Evolutionary conservation across 2,797 vertebrate genomes (phyloP).

Genomic region (Acanthurus tractus): DNA sequence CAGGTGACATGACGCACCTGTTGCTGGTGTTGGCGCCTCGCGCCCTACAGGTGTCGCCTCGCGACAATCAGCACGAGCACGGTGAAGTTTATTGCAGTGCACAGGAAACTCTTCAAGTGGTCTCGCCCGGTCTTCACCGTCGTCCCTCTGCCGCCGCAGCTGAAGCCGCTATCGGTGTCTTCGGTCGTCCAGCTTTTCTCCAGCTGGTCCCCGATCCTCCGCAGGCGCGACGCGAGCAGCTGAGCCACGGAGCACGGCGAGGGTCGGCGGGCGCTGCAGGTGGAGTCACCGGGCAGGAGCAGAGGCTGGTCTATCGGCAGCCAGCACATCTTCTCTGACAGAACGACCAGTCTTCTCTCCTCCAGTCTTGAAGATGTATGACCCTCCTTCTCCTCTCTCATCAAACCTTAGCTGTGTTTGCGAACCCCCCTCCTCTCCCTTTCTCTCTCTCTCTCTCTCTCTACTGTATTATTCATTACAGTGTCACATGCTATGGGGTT

Average conservation of each 20-base stretch:
- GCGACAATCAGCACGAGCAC: slow-evolving; percentile 90
- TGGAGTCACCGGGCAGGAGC: slow-evolving; percentile 85
- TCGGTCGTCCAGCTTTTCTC: slow-evolving; percentile 82
- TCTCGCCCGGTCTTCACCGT: slow-evolving; percentile 24
- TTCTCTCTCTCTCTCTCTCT: slow-evolving; percentile 55
- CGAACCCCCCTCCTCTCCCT: slow-evolving; percentile 45
- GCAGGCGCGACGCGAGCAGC: slow-evolving; percentile 89
- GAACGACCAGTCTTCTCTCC: slow-evolving; percentile 28
- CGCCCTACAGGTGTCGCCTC: slow-evolving; percentile 90
- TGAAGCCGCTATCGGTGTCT: slow-evolving; percentile 30
- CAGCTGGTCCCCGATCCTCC: slow-evolving; percentile 93
- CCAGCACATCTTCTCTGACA: slow-evolving; percentile 88
- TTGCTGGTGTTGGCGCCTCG: slow-evolving; percentile 73
- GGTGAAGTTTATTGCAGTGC: slow-evolving; percentile 87
- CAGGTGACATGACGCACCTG: slow-evolving; percentile 76
- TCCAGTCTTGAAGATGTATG: slow-evolving; percentile 50
- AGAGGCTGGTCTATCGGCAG: slow-evolving; percentile 87
- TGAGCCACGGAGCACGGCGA: slow-evolving; percentile 83
- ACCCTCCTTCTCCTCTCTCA: slow-evolving; percentile 71
- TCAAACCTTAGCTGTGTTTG: slow-evolving; percentile 77
- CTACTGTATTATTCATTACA: slow-evolving; percentile 92
- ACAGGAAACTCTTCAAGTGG: slow-evolving; percentile 76
- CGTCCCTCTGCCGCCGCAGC: slow-evolving; percentile 66
- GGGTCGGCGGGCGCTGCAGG: slow-evolving; percentile 75
- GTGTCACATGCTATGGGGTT: slow-evolving; percentile 94